A percentile compares a stretch with the other conserved stretches of the same genome.
Evolutionary conservation across 2,797 vertebrate genomes (phyloP).

Genomic region (Remorina albescens): DNA sequence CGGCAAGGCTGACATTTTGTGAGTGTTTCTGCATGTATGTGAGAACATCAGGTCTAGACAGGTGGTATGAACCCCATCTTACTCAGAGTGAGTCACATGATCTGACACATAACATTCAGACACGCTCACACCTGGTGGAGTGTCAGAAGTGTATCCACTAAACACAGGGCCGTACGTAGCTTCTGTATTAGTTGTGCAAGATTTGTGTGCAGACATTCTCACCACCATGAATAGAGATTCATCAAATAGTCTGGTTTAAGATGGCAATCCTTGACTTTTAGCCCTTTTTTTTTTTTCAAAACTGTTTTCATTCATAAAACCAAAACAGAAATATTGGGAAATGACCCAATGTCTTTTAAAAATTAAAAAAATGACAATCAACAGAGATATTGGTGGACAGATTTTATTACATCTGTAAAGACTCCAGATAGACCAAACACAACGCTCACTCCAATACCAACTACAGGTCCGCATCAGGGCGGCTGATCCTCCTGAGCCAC

Average conservation of each 20-base stretch:
- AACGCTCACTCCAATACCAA: too few species aligned
- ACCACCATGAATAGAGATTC: neutral
- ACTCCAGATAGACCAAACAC: too few species aligned
- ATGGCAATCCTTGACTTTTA: neutral
- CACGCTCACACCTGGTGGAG: constrained; percentile 34
- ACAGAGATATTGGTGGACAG: too few species aligned
- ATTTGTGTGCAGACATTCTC: neutral
- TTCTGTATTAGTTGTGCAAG: neutral
- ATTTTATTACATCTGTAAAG: too few species aligned
- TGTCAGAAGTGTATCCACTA: neutral
- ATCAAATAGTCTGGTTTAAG: neutral
- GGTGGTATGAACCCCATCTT: constrained; percentile 41
- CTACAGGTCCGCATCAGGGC: too few species aligned
- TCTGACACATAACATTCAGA: constrained; percentile 26
- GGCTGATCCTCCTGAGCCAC: too few species aligned
- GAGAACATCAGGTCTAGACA: constrained; percentile 57
- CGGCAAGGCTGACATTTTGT: neutral
- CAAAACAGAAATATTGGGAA: too few species aligned
- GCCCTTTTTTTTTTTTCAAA: too few species aligned
- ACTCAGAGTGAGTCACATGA: constrained; percentile 65
- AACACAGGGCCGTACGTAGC: neutral
- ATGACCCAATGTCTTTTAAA: too few species aligned
- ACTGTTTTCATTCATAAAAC: too few species aligned
- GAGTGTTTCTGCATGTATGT: neutral
- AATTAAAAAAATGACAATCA: too few species aligned